phyloP scores from a whole-genome alignment of 2,888 invertebrate species.

The Acleris laterana region DNA sequence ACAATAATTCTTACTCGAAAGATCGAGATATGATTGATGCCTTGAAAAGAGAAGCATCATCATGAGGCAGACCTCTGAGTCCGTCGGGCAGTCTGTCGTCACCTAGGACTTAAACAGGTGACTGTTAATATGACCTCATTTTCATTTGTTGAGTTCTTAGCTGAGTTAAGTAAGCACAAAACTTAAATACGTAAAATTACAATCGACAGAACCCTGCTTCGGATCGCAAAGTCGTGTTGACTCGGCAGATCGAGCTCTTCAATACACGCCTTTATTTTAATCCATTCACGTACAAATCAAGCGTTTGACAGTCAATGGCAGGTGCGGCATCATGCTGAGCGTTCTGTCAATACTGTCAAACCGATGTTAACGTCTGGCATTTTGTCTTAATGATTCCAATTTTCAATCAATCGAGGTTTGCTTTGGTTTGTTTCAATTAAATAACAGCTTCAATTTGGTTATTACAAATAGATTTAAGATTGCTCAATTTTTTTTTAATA shows the following conservation, averaged over 20 bases:
- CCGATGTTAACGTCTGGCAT: slow-evolving; percentile 29
- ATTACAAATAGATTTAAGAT: background rate
- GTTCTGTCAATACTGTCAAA: slow-evolving; percentile 33
- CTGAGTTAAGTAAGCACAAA: too few species aligned
- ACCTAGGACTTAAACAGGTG: too few species aligned
- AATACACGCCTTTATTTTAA: slow-evolving; percentile 76
- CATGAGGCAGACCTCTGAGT: too few species aligned
- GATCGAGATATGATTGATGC: too few species aligned
- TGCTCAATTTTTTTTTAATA: background rate
- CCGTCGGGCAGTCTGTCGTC: too few species aligned
- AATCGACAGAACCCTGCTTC: slow-evolving; percentile 25
- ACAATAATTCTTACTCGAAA: too few species aligned
- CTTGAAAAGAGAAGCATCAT: too few species aligned
- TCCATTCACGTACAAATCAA: slow-evolving; percentile 54
- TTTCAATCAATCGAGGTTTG: slow-evolving; percentile 22
- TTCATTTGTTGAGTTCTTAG: too few species aligned
- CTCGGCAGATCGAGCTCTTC: slow-evolving; percentile 63
- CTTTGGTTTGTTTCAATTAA: slow-evolving; percentile 21
- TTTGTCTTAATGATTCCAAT: slow-evolving; percentile 39
- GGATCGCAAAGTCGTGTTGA: slow-evolving; percentile 47
- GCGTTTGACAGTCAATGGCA: slow-evolving; percentile 72
- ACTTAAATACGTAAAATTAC: background rate
- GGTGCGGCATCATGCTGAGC: slow-evolving; percentile 52
- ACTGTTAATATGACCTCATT: too few species aligned
- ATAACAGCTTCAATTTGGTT: slow-evolving; percentile 12